Evolutionary conservation across 2,888 invertebrate genomes (phyloP), one percentile per base, ranked within the genome.

Genomic region (Diaphora mendica): DNA sequence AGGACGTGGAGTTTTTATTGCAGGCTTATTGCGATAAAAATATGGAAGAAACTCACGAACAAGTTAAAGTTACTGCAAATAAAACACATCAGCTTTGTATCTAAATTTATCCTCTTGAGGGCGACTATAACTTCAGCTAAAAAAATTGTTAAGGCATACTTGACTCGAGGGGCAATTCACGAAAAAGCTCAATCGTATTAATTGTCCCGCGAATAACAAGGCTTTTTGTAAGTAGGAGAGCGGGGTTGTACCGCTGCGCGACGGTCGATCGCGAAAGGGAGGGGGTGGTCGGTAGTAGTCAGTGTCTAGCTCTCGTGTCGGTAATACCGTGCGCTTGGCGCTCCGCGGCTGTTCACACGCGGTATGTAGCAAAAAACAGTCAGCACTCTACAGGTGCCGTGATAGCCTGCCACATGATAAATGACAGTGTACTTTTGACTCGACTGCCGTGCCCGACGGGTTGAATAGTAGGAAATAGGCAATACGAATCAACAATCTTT

Each of bases 351-450:
- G 73, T 64, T 73, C 80, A 79, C 85, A 85, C 89, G 89, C 89
- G 89, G 84, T 77, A 90, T 88, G 89, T 87, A 86, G 87, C 87
- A 88, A 88, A 89, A 90, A 88, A 87, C 86, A 83, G 77, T 75
- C 80, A 85, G 82, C 84, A 90, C 86, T 90, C 93, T 88, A 93
- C 93, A 93, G 93, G 93, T 93, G 93, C 91, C 86, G 77, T 85
- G 80, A 82, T 84, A 84, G 85, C 87, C 83, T 80, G 81, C 83
- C 86, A 82, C 87, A 91, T 91, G 88, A 91, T 91, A 92, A 89
- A 91, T 91, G 87, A 87, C 88, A 88, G 91, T 91, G 89, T 89
- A 89, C 87, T 88, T 89, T 86, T 86, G 79, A 84, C 78, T 85
- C 85, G 82, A 82, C 84, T 79, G 85, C 86, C 86, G 83, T 82